Conservation (phyloP, 2,113 vertebrate species). For the Triplophysa siluroides region DNA sequence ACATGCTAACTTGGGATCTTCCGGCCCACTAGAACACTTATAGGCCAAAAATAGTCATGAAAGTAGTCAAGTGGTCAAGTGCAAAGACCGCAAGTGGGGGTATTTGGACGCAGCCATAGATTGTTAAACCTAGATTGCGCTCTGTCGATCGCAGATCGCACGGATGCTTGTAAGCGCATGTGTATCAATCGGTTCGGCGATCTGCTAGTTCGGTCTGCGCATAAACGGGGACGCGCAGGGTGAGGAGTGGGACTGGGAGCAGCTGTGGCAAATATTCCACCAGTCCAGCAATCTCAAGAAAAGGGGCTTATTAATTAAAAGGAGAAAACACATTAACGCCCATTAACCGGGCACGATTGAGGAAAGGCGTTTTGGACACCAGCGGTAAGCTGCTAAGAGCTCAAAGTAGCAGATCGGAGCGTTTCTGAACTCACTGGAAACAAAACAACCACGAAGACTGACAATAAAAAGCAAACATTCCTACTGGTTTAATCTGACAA, state of each 20-base stretch:
- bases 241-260: constrained; percentile 63
- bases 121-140: not conserved
- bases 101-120: too few species aligned
- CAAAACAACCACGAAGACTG: constrained; percentile 75
- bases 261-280: constrained; percentile 65
- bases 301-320: constrained; percentile 62
- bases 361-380: constrained; percentile 24
- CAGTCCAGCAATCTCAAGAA: constrained; percentile 63
- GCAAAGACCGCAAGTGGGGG: too few species aligned
- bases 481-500: constrained; percentile 63
- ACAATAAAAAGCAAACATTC: constrained; percentile 77
- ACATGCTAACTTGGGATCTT: too few species aligned
- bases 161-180: constrained; percentile 28
- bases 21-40: too few species aligned
- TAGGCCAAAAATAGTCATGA: too few species aligned
- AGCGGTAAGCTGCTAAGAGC: constrained; percentile 43
- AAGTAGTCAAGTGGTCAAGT: too few species aligned
- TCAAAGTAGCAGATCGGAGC: constrained; percentile 46
- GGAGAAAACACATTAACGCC: constrained; percentile 47
- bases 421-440: constrained; percentile 66
- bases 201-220: constrained; percentile 72
- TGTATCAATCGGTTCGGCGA: constrained; percentile 57
- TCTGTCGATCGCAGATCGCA: constrained; percentile 65
- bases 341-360: constrained; percentile 33
- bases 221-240: constrained; percentile 55